Base-by-base conservation (phyloP, 2,888 invertebrate species). In the Zygogramma bicolorata region DNA sequence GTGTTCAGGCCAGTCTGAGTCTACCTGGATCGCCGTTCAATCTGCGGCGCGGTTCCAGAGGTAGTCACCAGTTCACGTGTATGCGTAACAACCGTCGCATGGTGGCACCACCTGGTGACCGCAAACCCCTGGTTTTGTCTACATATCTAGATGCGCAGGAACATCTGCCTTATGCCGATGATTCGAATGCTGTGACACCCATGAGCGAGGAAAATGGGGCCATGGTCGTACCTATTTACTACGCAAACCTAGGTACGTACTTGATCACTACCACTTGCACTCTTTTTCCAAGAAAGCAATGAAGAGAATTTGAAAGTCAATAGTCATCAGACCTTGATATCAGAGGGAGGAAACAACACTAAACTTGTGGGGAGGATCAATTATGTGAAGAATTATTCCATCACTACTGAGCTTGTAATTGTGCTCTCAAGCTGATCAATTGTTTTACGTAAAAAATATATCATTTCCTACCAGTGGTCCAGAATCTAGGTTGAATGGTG, bases 171-270 rank as follows among this genome's bases (percentile, higher is more conserved):
- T 98, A 97, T 87, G 98, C 97, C 70, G 98, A 98, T 87, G 98
- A 98, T 89, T 97, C 97, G 77, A 96, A 96, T 85, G 98, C 97
- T 78, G 98, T 97, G 73, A 98, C 98, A 75, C 98, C 98, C 68
- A 97, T 97, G 95, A 97, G 97, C 78, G 98, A 98, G 89, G 98
- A 98, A 88, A 97, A 97, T 88, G 97, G 97, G 85, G 96, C 96
- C 86, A 96, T 97, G 88, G 95, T 97, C 84, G 95, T 97, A 83
- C 96, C 96, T 72, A 94, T 95, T 86, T 96, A 96, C 89, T 95
- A 95, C 87, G 93, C 94, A 83, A 95, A 94, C 88, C 90, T 95
- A 89, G 94, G 95, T 91, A 84, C 83, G 82, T 84, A 53, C 25
- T 65, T 38, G 34, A 58, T 65, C 58, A 68, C 70, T 10, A 25